Percentiles rank a stretch among this genome's conserved stretches.
Evolutionary conservation across 2,113 vertebrate genomes (phyloP).

Genomic region (Bucco capensis): DNA sequence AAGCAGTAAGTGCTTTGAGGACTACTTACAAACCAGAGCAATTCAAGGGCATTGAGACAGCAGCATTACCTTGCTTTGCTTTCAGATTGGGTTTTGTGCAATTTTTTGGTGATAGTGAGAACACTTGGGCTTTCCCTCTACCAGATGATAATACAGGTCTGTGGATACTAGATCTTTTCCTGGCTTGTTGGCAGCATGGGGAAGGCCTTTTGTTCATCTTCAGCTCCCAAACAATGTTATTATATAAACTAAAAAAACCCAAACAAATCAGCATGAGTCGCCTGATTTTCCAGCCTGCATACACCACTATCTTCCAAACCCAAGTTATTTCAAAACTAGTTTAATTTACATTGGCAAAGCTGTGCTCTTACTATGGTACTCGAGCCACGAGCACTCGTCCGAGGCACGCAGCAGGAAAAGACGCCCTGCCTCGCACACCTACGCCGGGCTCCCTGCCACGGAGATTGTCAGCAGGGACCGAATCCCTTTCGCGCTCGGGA

Average conservation of each 20-base stretch:
- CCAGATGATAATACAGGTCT: neutral
- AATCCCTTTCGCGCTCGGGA: neutral
- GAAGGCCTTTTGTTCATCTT: neutral
- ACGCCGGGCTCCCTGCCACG: neutral
- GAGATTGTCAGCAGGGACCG: neutral
- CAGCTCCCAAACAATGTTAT: neutral
- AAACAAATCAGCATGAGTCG: fast-evolving
- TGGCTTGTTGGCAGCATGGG: fast-evolving
- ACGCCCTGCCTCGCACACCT: neutral
- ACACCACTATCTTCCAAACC: fast-evolving
- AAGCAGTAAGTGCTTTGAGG: neutral
- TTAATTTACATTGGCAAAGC: fast-evolving
- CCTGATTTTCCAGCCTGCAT: neutral
- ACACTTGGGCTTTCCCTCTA: neutral
- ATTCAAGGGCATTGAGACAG: neutral
- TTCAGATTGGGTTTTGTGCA: neutral
- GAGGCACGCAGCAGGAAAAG: neutral
- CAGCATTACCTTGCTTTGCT: neutral
- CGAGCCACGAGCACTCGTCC: neutral
- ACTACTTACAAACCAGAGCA: neutral
- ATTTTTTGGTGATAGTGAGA: neutral
- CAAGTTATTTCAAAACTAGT: fast-evolving
- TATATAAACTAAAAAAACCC: neutral
- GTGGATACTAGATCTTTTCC: fast-evolving
- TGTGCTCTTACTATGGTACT: fast-evolving